A percentile compares a stretch with the other conserved stretches of the same genome.
Evolutionary conservation across 2,113 vertebrate species (phyloP).

Genomic region (Pongo pygmaeus): DNA sequence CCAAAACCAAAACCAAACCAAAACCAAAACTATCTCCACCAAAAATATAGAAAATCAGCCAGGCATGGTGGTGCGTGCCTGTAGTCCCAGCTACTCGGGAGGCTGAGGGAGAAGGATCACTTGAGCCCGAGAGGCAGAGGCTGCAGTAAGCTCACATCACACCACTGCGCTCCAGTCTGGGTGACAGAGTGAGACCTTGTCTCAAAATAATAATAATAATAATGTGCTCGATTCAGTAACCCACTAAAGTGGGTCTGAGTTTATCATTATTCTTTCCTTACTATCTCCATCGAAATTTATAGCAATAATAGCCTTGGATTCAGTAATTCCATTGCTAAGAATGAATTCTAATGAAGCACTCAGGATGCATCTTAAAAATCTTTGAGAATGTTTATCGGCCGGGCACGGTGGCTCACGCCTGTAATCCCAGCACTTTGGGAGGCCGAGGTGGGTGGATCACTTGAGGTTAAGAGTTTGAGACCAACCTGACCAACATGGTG

Average conservation of each 20-base stretch:
- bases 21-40: no score
- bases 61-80: no score
- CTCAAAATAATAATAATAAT: neutral
- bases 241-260: neutral
- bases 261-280: neutral
- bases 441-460: neutral
- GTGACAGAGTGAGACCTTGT: no score
- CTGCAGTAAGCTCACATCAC: no score
- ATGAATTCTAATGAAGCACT: neutral
- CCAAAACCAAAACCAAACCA: no score
- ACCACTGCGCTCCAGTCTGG: no score
- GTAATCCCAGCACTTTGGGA: neutral
- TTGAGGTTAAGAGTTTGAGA: neutral
- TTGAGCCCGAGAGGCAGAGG: no score
- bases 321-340: slow-evolving; percentile 6
- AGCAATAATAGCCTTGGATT: neutral
- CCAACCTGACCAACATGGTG: neutral
- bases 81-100: no score
- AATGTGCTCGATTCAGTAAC: neutral
- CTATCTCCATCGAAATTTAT: neutral
- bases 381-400: neutral
- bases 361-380: neutral
- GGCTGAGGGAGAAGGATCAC: no score
- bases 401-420: neutral
- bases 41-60: no score